Percentiles rank a stretch among this genome's conserved stretches.
These are phyloP conservation scores for Styela clava DNA, from an alignment of 23 tunicate genomes.

Conservation along the genomic window DNA sequence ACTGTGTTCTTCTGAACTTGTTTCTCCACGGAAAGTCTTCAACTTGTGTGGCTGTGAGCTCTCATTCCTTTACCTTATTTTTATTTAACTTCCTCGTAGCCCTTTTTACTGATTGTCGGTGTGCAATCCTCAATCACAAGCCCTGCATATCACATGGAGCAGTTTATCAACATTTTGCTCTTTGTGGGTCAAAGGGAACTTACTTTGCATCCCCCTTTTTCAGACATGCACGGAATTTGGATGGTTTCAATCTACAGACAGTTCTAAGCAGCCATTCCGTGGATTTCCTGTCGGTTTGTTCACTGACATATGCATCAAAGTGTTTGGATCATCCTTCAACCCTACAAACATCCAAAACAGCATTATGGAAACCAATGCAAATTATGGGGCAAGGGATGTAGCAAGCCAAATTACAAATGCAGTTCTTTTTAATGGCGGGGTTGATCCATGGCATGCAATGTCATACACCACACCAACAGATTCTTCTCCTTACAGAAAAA, in stretches of 20 bases:
- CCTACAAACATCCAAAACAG: conserved; percentile 1
- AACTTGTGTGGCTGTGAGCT: no score
- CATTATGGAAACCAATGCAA: conserved; percentile 19
- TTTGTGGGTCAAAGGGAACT: no score
- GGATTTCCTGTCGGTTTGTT: conserved; percentile 55
- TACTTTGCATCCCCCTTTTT: no score
- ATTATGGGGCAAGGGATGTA: conserved; percentile 28
- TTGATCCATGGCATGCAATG: conserved; percentile 77
- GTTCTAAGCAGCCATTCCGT: conserved; percentile 54
- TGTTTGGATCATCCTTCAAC: conserved; percentile 32
- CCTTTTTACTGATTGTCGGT: no score
- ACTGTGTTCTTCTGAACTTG: no score
- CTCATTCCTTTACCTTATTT: no score
- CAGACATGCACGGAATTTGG: conserved; percentile 93
- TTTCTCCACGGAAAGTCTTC: no score
- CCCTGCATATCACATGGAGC: no score
- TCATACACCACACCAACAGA: conserved; percentile 27
- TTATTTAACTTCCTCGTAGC: no score
- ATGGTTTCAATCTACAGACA: conserved; percentile 74
- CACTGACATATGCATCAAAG: conserved; percentile 35
- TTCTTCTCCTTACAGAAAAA: background rate
- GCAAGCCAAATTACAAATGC: conserved; percentile 59
- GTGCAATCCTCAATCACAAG: no score
- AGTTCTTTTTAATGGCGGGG: conserved; percentile 69
- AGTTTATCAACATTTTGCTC: no score